Evolutionary conservation across 37 sponge, comb jelly and placozoan species (phyloP), one percentile per base, ranked within the genome.

Genomic region (Lycopodina hypogea): DNA sequence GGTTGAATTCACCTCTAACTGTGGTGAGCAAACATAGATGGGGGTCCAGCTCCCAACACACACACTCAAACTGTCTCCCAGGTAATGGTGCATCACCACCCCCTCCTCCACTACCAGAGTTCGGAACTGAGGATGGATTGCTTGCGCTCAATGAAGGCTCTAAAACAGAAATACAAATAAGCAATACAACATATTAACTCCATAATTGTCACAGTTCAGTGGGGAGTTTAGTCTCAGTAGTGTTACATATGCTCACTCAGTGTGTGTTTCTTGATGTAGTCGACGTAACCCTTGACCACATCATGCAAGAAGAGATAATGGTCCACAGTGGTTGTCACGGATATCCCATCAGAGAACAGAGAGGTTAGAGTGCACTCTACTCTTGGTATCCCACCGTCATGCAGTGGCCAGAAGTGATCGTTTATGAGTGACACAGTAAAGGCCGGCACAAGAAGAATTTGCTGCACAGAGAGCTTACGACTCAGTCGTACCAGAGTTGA

Each of bases 271-370:
- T 85, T 86, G 69, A 90, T 68, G 45, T 90, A 80, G 57, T 92
- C 91, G 23, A 92, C 71, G 63, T 94, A 97, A 3, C 70, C 73
- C 50, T 79, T 92, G 51, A 94, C 72, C 3, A 97, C 61, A 33
- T 94, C 86, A 51, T 92, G 98, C 0, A 97, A 92, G 79, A 97
- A 97, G 67, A 92, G 79, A 61, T 97, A 97, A 77, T 87, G 90
- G 26, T 90, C 85, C 2, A 88, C 95, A 75, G 59, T 89, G 11
- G 98, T 94, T 29, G 95, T 88, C 17, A 97, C 88, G 23, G 93
- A 81, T 23, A 97, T 88, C 0, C 87, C 82, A 29, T 75, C 66
- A 35, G 70, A 41, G 42, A 96, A 96, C 0, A 24, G 56, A 1
- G 96, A 87, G 72, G 28, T 56, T 12, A 95, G 72, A 32, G 78